Evolutionary conservation across 92 coral and sea anemone genomes (phyloP).

Genomic region (Nematostella vectensis): DNA sequence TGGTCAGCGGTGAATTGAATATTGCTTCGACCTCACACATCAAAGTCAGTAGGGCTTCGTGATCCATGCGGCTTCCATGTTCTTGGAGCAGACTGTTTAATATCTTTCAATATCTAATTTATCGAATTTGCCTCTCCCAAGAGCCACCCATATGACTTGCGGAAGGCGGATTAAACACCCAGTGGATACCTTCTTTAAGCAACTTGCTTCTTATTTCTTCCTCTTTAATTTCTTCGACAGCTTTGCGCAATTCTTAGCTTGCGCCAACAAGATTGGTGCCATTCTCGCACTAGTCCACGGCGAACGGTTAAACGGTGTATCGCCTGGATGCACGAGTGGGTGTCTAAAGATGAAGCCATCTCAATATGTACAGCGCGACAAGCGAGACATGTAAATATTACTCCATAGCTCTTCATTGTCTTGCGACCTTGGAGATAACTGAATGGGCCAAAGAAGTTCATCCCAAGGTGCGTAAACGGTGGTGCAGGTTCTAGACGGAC

Average conservation of each 20-base stretch:
- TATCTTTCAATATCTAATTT: constrained; percentile 13
- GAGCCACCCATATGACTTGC: constrained; percentile 38
- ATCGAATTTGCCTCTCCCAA: constrained; percentile 43
- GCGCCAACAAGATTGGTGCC: constrained; percentile 35
- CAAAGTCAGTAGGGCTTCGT: constrained; percentile 19
- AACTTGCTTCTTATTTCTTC: constrained; percentile 16
- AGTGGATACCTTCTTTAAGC: constrained; percentile 13
- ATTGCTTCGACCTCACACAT: constrained; percentile 23
- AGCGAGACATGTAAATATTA: constrained; percentile 36
- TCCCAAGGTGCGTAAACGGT: constrained; percentile 44
- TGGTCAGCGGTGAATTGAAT: constrained; percentile 25
- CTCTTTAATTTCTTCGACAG: constrained; percentile 29
- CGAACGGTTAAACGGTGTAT: constrained; percentile 43
- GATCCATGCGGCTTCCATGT: constrained; percentile 19
- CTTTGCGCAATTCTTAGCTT: constrained; percentile 15
- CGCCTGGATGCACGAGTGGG: constrained; percentile 40
- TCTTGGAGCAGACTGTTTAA: constrained; percentile 15
- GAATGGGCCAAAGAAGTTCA: constrained; percentile 51
- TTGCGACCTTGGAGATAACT: constrained; percentile 26
- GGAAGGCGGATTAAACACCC: constrained; percentile 33
- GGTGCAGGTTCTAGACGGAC: no score
- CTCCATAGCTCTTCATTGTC: constrained; percentile 35
- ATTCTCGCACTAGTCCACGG: constrained; percentile 23
- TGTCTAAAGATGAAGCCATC: constrained; percentile 37
- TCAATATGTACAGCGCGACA: constrained; percentile 56